These are phyloP conservation scores for Falco novaeseelandiae DNA, from an alignment of 2,797 vertebrate species.

Conservation along the genomic window DNA sequence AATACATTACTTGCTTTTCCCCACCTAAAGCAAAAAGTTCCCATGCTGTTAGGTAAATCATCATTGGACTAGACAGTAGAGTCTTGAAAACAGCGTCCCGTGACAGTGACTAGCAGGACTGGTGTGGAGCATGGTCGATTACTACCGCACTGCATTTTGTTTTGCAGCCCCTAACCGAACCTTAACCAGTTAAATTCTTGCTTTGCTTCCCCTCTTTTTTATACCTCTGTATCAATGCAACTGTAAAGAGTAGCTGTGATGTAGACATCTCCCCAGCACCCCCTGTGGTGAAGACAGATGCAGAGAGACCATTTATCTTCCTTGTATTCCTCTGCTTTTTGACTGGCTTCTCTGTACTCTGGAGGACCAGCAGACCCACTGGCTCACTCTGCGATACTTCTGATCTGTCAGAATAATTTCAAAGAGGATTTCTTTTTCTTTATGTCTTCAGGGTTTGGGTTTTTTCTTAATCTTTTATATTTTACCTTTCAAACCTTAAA, in stretches of 20 bases:
- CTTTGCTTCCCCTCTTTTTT: slow-evolving; percentile 58
- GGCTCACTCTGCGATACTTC: not conserved
- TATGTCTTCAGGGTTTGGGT: not conserved
- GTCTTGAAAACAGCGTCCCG: not conserved
- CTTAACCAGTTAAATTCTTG: not conserved
- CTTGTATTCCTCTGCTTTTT: not conserved
- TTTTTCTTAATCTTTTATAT: not conserved
- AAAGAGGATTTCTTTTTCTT: not conserved
- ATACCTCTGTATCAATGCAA: slow-evolving; percentile 19
- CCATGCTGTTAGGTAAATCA: not conserved
- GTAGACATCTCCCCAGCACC: slow-evolving; percentile 20
- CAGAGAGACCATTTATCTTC: slow-evolving; percentile 12
- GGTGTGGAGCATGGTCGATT: not conserved
- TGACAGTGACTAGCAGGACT: not conserved
- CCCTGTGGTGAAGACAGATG: not conserved
- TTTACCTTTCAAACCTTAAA: not conserved
- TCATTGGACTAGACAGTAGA: not conserved
- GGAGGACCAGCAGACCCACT: not conserved
- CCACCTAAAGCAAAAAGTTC: not conserved
- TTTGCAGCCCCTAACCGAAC: not conserved
- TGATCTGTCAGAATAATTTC: not conserved
- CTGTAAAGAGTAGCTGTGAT: slow-evolving; percentile 24
- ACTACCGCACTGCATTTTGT: not conserved
- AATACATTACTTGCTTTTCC: not conserved
- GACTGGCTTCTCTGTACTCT: not conserved